phyloP scores from a whole-genome alignment of 2,888 invertebrate species.

The Arge pagana region DNA sequence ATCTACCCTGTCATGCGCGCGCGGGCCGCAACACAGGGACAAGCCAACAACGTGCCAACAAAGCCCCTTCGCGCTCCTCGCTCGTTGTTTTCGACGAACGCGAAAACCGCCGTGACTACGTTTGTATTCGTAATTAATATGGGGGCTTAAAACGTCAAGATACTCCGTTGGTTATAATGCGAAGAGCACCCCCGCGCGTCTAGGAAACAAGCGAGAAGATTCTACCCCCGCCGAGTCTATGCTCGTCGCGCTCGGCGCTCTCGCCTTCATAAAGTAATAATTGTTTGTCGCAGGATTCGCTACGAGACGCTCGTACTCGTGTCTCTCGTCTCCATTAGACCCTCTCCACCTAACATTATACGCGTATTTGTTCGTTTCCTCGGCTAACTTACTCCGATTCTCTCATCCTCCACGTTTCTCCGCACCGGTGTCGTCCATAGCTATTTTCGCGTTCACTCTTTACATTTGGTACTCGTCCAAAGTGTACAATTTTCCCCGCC shows the following conservation, averaged over 20 bases:
- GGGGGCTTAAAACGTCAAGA: conserved; percentile 35
- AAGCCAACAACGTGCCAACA: conserved; percentile 21
- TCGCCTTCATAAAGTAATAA: conserved; percentile 25
- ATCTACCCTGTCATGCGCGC: no score
- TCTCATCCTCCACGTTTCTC: not conserved
- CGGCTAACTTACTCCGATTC: not conserved
- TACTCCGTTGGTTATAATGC: conserved; percentile 20
- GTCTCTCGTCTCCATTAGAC: not conserved
- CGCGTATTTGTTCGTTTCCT: not conserved
- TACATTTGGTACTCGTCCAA: no score
- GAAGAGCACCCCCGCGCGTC: not conserved
- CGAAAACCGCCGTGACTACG: conserved; percentile 30
- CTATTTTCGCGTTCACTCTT: no score
- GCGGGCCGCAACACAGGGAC: conserved; percentile 20
- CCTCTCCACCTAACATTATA: not conserved
- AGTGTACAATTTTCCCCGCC: no score
- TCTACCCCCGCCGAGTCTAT: not conserved
- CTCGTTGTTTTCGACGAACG: conserved; percentile 14
- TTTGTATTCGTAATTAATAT: conserved; percentile 37
- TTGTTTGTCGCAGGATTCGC: conserved; percentile 20
- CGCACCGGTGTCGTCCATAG: no score
- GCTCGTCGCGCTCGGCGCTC: not conserved
- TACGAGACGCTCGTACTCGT: not conserved
- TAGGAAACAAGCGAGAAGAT: conserved; percentile 5
- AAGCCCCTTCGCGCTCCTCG: conserved; percentile 3